Percentiles rank a stretch among this genome's conserved stretches.
These are phyloP conservation scores for Brachionus asplanchnoidis DNA, from an alignment of 1,140 invertebrate genomes.

Conservation along the genomic window DNA sequence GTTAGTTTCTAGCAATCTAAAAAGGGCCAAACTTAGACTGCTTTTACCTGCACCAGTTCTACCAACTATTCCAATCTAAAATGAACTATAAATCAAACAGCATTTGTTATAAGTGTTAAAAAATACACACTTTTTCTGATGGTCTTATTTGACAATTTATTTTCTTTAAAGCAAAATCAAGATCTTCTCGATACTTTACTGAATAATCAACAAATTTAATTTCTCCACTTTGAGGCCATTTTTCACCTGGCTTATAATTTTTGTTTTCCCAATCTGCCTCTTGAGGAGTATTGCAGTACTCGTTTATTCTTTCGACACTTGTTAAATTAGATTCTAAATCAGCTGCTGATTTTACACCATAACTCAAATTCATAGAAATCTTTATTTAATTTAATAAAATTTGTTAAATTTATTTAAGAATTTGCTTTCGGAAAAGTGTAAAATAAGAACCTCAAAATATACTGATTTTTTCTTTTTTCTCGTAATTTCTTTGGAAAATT, in stretches of 20 bases:
- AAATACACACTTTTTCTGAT: slow-evolving; percentile 56
- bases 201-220: slow-evolving; percentile 60
- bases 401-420: too few relatives aligned
- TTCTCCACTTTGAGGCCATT: slow-evolving; percentile 62
- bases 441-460: too few relatives aligned
- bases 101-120: too few relatives aligned
- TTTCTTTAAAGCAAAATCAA: slow-evolving; percentile 49
- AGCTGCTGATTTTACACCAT: slow-evolving; percentile 89
- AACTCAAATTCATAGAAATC: slow-evolving; percentile 86
- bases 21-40: slow-evolving; percentile 64
- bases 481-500: too few relatives aligned
- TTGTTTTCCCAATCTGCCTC: slow-evolving; percentile 52
- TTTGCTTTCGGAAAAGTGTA: not conserved
- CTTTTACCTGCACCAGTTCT: slow-evolving; percentile 81
- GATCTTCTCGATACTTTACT: slow-evolving; percentile 47
- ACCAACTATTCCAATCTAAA: slow-evolving; percentile 71
- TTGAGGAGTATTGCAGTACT: slow-evolving; percentile 76
- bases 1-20: slow-evolving; percentile 59
- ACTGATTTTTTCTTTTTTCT: too few relatives aligned
- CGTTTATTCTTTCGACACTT: slow-evolving; percentile 93
- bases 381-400: not conserved
- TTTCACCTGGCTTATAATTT: slow-evolving; percentile 48
- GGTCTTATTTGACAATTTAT: slow-evolving; percentile 46
- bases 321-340: slow-evolving; percentile 97
- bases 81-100: not conserved